These are phyloP conservation scores for Lepidurus packardi DNA, from an alignment of 1,140 invertebrate species.

Conservation along the genomic window DNA sequence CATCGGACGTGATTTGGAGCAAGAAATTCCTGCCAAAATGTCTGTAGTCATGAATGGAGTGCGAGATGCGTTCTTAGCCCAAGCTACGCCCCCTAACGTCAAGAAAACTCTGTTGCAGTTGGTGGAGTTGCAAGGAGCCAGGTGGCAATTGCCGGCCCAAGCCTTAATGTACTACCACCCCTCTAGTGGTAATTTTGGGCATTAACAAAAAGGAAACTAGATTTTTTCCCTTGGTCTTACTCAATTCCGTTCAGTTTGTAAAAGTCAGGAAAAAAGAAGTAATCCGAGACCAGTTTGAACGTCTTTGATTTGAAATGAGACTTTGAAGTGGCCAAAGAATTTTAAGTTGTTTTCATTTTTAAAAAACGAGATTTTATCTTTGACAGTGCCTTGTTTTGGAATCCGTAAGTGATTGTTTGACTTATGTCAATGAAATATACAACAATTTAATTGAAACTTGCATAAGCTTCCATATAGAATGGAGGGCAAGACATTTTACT, in stretches of 20 bases:
- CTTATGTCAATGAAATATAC: not conserved
- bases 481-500: too few relatives aligned
- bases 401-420: slow-evolving; percentile 6
- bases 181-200: slow-evolving; percentile 23
- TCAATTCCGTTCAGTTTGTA: not conserved
- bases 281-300: not conserved
- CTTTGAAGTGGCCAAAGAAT: not conserved
- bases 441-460: not conserved
- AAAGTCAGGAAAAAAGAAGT: not conserved
- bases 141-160: slow-evolving; percentile 79
- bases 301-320: not conserved
- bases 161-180: slow-evolving; percentile 86
- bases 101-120: slow-evolving; percentile 75
- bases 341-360: not conserved
- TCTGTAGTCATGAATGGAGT: slow-evolving; percentile 67
- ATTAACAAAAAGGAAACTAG: not conserved
- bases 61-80: slow-evolving; percentile 73
- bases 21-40: slow-evolving; percentile 68
- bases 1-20: slow-evolving; percentile 75
- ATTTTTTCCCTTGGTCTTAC: not conserved
- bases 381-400: not conserved
- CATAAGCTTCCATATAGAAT: too few relatives aligned
- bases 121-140: slow-evolving; percentile 77
- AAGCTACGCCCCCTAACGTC: slow-evolving; percentile 41
- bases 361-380: not conserved